Evolutionary conservation across 1,140 invertebrate species (phyloP).

Genomic region (Drosophila nigrodunni): DNA sequence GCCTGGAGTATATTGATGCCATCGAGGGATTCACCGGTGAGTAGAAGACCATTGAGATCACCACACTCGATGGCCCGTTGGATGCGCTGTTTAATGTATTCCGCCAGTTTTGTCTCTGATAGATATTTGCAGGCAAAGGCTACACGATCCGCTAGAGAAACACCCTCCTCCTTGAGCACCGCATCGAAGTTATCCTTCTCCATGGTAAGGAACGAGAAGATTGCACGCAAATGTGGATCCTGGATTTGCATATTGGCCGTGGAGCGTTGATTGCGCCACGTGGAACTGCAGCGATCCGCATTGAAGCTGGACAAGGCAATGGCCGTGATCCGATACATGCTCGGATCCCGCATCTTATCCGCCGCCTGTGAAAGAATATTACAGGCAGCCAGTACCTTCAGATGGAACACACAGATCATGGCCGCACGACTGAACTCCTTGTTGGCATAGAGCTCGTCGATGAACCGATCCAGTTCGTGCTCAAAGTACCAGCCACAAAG

Average conservation of each 20-base stretch:
- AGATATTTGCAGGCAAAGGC: constrained; percentile 97
- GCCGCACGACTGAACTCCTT: constrained; percentile 92
- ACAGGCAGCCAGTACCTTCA: constrained; percentile 93
- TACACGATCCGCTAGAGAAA: constrained; percentile 94
- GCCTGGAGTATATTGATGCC: constrained; percentile 93
- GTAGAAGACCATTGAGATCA: constrained; percentile 93
- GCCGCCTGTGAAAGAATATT: constrained; percentile 92
- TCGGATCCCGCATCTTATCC: constrained; percentile 79
- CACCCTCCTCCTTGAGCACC: constrained; percentile 92
- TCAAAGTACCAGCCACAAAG: constrained; percentile 95
- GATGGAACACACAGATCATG: constrained; percentile 95
- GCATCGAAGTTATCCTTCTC: constrained; percentile 91
- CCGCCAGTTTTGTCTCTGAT: constrained; percentile 91
- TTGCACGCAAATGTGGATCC: constrained; percentile 95
- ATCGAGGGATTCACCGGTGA: constrained; percentile 91
- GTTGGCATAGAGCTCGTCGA: constrained; percentile 68
- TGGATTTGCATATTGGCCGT: constrained; percentile 89
- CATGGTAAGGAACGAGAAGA: constrained; percentile 96
- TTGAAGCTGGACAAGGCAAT: constrained; percentile 96
- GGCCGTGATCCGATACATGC: constrained; percentile 89
- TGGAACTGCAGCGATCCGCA: constrained; percentile 90
- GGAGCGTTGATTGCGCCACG: constrained; percentile 93
- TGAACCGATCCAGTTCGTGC: constrained; percentile 75
- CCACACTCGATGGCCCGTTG: constrained; percentile 90
- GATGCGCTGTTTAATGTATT: constrained; percentile 91